Evolutionary conservation across 2,797 vertebrate genomes (phyloP).

Genomic region (Uromys caudimaculatus): DNA sequence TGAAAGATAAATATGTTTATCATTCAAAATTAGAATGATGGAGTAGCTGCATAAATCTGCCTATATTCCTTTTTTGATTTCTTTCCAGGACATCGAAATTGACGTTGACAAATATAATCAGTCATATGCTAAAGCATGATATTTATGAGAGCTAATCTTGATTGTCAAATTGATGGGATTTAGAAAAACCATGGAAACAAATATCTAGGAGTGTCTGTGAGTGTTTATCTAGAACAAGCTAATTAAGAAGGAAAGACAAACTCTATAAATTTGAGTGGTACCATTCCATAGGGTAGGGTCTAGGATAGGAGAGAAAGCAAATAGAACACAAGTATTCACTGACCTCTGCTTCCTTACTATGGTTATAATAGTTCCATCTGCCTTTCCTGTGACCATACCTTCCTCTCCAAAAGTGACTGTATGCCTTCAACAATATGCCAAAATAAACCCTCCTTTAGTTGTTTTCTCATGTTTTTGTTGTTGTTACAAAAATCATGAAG

Average conservation of each 20-base stretch:
- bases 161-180: background rate
- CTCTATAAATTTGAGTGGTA: background rate
- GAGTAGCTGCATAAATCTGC: background rate
- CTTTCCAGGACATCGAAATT: conserved; percentile 12
- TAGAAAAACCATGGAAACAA: background rate
- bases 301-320: background rate
- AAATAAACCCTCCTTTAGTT: background rate
- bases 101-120: conserved; percentile 56
- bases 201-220: background rate
- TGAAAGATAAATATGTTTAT: conserved; percentile 16
- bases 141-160: background rate
- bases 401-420: background rate
- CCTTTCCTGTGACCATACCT: background rate
- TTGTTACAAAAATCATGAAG: background rate
- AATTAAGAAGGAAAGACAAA: background rate
- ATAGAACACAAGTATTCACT: background rate
- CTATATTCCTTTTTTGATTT: conserved; percentile 7
- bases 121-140: conserved; percentile 24
- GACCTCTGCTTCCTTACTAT: background rate
- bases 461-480: background rate
- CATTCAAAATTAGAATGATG: background rate
- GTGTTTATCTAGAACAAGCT: background rate
- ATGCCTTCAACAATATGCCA: background rate
- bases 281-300: background rate
- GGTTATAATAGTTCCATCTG: no score